Percentiles rank a stretch among this genome's conserved stretches.
Conservation (phyloP, 2,888 invertebrate genomes). For the Thera britannica region DNA sequence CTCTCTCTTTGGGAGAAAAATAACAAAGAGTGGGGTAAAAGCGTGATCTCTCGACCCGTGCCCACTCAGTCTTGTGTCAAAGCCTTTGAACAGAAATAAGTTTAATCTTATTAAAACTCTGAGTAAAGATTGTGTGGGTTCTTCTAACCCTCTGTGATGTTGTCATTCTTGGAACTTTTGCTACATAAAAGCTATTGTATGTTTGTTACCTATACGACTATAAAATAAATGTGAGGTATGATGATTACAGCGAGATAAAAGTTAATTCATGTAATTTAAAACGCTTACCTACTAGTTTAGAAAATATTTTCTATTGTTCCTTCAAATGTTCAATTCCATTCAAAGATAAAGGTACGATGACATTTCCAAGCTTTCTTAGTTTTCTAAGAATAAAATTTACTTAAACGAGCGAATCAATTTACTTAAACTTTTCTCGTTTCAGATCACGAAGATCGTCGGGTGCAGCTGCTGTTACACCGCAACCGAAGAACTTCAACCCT, state of each 20-base stretch:
- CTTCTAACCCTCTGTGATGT: constrained; percentile 41
- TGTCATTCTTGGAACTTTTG: constrained; percentile 36
- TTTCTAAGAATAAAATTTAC: neutral
- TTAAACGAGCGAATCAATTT: constrained; percentile 11
- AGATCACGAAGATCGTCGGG: constrained; percentile 92
- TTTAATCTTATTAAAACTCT: constrained; percentile 59
- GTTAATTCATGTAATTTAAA: neutral
- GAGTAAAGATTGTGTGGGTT: constrained; percentile 47
- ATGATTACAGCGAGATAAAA: neutral
- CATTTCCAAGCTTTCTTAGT: constrained; percentile 11
- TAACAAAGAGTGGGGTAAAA: constrained; percentile 14
- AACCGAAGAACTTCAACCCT: constrained; percentile 89
- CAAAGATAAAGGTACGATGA: neutral
- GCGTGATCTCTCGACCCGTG: constrained; percentile 37
- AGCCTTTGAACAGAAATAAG: constrained; percentile 49
- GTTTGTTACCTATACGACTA: neutral
- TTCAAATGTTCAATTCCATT: neutral
- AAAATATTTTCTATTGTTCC: too few relatives aligned
- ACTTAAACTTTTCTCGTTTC: constrained; percentile 57
- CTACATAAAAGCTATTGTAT: constrained; percentile 20
- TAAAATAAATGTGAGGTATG: neutral
- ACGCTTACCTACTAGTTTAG: too few relatives aligned
- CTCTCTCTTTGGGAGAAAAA: neutral
- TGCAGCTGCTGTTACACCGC: constrained; percentile 89
- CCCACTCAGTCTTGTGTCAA: constrained; percentile 49